These are phyloP conservation scores for Trachelipus rathkii DNA, from an alignment of 1,140 invertebrate species.

Conservation along the genomic window DNA sequence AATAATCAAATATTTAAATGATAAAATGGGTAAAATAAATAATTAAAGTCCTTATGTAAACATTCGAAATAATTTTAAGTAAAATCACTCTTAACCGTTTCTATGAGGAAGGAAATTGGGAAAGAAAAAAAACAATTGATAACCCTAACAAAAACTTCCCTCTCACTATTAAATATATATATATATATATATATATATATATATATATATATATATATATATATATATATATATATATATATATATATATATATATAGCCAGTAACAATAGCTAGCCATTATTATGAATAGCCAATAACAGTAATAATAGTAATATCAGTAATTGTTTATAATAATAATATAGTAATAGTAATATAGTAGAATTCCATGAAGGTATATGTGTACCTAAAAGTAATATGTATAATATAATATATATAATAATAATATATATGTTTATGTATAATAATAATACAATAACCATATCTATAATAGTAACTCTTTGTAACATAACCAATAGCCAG, in stretches of 20 bases:
- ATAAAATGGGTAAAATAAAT: slow-evolving; percentile 8
- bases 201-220: slow-evolving; percentile 27
- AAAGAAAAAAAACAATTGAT: not conserved
- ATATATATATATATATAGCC: not conserved
- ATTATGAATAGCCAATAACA: too few species aligned
- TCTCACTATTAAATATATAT: not conserved
- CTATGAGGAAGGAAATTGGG: slow-evolving; percentile 1
- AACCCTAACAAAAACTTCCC: not conserved
- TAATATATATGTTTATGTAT: too few species aligned
- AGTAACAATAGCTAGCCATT: too few species aligned
- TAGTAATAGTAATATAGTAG: too few species aligned
- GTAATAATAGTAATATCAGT: too few species aligned
- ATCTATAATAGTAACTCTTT: too few species aligned
- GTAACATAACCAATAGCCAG: too few species aligned
- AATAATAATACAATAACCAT: too few species aligned
- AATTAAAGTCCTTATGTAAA: not conserved
- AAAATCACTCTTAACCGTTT: not conserved
- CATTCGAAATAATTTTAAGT: not conserved
- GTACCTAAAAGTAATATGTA: too few species aligned
- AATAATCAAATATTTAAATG: slow-evolving; percentile 7
- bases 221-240: slow-evolving; percentile 22
- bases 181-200: slow-evolving; percentile 22
- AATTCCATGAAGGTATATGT: too few species aligned
- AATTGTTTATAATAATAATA: too few species aligned
- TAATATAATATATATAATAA: too few species aligned